phyloP scores from a whole-genome alignment of 2,797 vertebrate genomes.

The Leuciscus waleckii region DNA sequence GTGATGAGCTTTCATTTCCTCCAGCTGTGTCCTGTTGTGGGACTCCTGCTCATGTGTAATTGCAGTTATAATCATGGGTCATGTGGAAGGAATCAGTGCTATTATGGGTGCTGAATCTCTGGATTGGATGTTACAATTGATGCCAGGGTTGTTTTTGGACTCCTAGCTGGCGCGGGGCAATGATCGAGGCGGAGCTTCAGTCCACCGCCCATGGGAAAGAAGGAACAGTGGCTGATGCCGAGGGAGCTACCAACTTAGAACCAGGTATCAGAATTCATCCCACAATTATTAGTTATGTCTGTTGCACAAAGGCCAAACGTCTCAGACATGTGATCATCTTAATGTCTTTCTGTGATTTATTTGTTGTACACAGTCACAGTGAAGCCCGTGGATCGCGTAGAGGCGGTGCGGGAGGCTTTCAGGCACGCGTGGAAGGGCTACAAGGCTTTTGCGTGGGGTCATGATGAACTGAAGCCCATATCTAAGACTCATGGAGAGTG shows the following conservation, averaged over 20 bases:
- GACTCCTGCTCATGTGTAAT: slow-evolving; percentile 20
- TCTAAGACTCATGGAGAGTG: slow-evolving; percentile 91
- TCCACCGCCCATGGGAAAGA: slow-evolving; percentile 75
- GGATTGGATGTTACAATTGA: background rate
- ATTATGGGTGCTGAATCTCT: background rate
- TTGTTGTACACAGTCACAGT: slow-evolving; percentile 25
- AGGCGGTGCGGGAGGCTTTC: slow-evolving; percentile 88
- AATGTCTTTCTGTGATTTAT: background rate
- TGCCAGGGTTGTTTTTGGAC: slow-evolving; percentile 21
- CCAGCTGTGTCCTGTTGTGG: slow-evolving; percentile 28
- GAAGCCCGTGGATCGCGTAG: slow-evolving; percentile 72
- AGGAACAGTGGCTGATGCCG: slow-evolving; percentile 51
- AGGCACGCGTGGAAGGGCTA: slow-evolving; percentile 96
- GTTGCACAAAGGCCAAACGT: background rate
- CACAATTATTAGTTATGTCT: background rate
- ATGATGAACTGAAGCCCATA: slow-evolving; percentile 93
- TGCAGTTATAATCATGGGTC: background rate
- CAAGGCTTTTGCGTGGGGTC: slow-evolving; percentile 91
- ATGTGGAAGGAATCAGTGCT: background rate
- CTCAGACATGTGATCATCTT: background rate
- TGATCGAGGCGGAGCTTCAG: slow-evolving; percentile 86
- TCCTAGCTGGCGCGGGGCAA: slow-evolving; percentile 89
- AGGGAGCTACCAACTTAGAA: slow-evolving; percentile 41
- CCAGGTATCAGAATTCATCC: slow-evolving; percentile 63
- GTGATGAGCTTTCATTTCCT: slow-evolving; percentile 31